Percentiles rank a stretch among this genome's conserved stretches.
Evolutionary conservation across 2,113 vertebrate genomes (phyloP).

Genomic region (Patagioenas fasciata): DNA sequence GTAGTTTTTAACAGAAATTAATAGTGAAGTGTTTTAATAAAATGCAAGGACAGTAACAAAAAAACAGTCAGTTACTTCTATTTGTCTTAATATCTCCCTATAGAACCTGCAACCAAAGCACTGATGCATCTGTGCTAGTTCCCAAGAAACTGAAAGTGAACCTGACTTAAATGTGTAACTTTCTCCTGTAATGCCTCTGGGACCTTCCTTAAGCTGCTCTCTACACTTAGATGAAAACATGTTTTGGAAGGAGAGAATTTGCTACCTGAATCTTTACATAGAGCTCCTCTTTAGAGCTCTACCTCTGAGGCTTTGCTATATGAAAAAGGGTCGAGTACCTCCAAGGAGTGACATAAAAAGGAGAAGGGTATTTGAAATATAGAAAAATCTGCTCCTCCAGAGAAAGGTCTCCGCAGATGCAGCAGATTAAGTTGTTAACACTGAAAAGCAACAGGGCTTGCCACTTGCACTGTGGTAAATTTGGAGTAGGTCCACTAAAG

Average conservation of each 20-base stretch:
- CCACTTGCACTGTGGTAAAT: neutral
- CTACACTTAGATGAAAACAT: neutral
- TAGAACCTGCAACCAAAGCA: neutral
- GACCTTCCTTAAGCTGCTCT: neutral
- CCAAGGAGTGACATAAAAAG: neutral
- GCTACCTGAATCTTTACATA: neutral
- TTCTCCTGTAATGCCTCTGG: neutral
- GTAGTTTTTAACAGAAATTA: constrained; percentile 28
- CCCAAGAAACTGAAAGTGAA: neutral
- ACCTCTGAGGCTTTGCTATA: neutral
- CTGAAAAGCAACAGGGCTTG: constrained; percentile 8
- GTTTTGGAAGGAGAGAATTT: constrained; percentile 8
- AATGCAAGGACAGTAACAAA: constrained; percentile 36
- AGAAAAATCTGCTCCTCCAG: neutral
- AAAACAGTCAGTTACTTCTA: neutral
- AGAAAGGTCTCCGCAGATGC: neutral
- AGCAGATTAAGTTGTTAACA: neutral
- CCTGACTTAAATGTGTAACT: neutral
- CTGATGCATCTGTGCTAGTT: neutral
- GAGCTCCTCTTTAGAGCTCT: constrained; percentile 26
- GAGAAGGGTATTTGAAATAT: neutral
- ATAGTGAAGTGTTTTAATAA: constrained; percentile 34
- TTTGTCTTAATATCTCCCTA: neutral
- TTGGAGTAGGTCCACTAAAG: neutral
- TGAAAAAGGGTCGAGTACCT: neutral